phyloP scores from a whole-genome alignment of 2,113 vertebrate genomes.

The Burhinus oedicnemus region DNA sequence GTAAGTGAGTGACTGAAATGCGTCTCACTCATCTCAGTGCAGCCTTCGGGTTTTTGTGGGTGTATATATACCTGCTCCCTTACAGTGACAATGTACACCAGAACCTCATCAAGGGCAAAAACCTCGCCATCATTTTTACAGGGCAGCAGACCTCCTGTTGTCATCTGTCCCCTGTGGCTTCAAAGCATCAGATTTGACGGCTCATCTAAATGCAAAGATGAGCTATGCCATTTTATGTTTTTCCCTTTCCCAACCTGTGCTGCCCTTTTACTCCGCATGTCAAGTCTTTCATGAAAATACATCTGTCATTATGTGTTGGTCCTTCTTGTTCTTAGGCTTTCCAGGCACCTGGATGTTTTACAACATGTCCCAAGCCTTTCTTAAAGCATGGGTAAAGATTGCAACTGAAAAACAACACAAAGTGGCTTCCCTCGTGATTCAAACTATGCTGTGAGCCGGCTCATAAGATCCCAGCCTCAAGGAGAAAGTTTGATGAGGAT shows the following conservation, averaged over 20 bases:
- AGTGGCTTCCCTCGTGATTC: background rate
- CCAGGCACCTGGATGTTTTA: background rate
- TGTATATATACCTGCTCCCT: background rate
- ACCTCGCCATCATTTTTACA: background rate
- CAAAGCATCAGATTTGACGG: background rate
- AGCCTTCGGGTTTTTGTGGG: background rate
- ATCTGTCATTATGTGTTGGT: background rate
- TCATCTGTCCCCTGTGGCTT: slow-evolving; percentile 5
- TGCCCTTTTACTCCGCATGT: background rate
- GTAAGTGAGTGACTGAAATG: background rate
- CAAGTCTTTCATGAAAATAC: background rate
- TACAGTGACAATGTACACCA: background rate
- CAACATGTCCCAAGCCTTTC: background rate
- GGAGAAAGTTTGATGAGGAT: background rate
- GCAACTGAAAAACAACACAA: background rate
- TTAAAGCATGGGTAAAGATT: background rate
- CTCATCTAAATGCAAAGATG: slow-evolving; percentile 8
- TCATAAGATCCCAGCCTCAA: background rate
- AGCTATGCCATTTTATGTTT: background rate
- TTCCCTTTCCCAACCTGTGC: background rate
- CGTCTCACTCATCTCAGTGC: background rate
- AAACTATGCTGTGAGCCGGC: background rate
- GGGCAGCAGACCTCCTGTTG: background rate
- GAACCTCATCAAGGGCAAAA: background rate
- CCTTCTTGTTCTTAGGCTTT: background rate